A percentile compares a stretch with the other conserved stretches of the same genome.
These are phyloP conservation scores for Colletes gigas DNA, from an alignment of 1,140 invertebrate genomes.

Conservation along the genomic window DNA sequence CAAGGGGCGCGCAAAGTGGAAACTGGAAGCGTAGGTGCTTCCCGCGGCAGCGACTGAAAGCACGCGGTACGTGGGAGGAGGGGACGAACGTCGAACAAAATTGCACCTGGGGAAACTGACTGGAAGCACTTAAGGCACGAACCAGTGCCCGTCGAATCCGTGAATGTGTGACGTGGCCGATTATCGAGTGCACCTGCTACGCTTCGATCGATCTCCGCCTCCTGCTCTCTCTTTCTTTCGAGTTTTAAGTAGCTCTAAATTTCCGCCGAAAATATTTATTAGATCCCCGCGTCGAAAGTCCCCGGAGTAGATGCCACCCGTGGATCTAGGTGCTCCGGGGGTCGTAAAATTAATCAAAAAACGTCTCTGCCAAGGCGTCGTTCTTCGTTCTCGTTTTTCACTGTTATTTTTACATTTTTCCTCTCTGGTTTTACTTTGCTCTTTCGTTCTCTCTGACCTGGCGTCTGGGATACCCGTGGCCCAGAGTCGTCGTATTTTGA, in stretches of 20 bases:
- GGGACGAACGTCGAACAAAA: constrained; percentile 47
- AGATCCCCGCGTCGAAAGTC: constrained; percentile 28
- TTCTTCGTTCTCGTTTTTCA: neutral
- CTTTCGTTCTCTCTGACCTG: too few relatives aligned
- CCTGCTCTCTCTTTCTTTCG: too few relatives aligned
- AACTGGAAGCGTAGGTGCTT: constrained; percentile 36
- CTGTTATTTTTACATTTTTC: neutral
- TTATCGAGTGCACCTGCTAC: constrained; percentile 64
- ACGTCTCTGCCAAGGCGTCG: constrained; percentile 25
- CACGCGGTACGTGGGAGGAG: neutral
- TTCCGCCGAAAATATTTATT: constrained; percentile 56
- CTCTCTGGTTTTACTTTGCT: too few relatives aligned
- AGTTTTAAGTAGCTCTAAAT: constrained; percentile 35
- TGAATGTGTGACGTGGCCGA: constrained; percentile 56
- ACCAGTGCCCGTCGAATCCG: constrained; percentile 39
- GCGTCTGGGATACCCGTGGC: too few relatives aligned
- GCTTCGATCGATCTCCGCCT: constrained; percentile 48
- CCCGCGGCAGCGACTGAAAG: neutral
- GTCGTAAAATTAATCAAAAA: constrained; percentile 58
- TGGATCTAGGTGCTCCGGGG: constrained; percentile 8
- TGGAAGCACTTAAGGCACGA: constrained; percentile 49
- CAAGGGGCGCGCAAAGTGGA: constrained; percentile 49
- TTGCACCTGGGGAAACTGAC: constrained; percentile 62
- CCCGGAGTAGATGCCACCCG: constrained; percentile 12
- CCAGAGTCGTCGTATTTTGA: too few relatives aligned